These are phyloP conservation scores for Lacerta bilineata DNA, from an alignment of 2,797 vertebrate species.

Conservation along the genomic window DNA sequence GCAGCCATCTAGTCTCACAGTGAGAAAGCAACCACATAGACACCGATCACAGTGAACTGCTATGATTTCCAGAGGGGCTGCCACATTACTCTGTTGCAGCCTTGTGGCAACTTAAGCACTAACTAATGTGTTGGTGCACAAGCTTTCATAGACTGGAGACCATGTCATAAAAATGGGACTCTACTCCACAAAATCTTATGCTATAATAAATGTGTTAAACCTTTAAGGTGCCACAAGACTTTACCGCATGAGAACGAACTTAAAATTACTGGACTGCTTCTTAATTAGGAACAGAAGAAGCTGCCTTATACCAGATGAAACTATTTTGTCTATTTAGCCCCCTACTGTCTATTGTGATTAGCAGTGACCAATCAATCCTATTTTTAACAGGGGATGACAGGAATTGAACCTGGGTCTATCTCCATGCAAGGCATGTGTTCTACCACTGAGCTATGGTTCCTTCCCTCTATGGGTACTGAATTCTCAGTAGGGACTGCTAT, in stretches of 20 bases:
- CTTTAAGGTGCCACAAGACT: not conserved
- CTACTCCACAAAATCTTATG: not conserved
- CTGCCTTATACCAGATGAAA: not conserved
- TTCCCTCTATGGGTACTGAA: not conserved
- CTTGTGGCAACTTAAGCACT: not conserved
- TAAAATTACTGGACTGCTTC: not conserved
- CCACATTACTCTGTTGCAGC: not conserved
- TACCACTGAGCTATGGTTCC: not conserved
- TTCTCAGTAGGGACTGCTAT: not conserved
- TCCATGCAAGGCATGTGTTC: not conserved
- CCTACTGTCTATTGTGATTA: not conserved
- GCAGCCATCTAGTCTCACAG: not conserved
- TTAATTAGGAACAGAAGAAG: not conserved
- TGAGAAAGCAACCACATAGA: not conserved
- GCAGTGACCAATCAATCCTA: not conserved
- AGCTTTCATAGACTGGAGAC: not conserved
- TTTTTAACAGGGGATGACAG: not conserved
- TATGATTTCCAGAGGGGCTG: not conserved
- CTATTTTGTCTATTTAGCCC: not conserved
- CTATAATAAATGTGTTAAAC: not conserved
- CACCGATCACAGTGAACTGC: not conserved
- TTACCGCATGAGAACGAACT: not conserved
- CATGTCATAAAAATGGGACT: not conserved
- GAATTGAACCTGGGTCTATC: not conserved
- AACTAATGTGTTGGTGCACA: not conserved